These are phyloP conservation scores for Solenopsis fugax DNA, from an alignment of 1,140 invertebrate genomes.

Conservation along the genomic window DNA sequence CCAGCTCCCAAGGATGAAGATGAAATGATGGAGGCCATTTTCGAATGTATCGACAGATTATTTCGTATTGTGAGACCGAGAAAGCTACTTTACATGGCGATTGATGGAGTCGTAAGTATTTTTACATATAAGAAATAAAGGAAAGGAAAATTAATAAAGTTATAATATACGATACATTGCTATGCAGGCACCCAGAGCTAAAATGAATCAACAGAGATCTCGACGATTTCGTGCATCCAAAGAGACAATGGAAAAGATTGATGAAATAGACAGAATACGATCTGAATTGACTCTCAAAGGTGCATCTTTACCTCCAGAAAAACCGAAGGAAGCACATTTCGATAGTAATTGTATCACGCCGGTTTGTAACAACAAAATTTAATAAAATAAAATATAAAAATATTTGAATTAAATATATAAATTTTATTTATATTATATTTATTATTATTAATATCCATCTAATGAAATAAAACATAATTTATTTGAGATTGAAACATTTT, in stretches of 20 bases:
- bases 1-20: conserved; percentile 99
- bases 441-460: not conserved
- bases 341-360: conserved; percentile 99
- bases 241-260: conserved; percentile 96
- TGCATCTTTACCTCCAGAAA: conserved; percentile 94
- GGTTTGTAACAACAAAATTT: conserved; percentile 82
- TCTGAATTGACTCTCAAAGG: conserved; percentile 93
- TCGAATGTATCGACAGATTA: conserved; percentile 99
- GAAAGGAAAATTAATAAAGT: not conserved
- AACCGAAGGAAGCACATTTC: conserved; percentile 97
- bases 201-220: conserved; percentile 99
- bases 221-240: conserved; percentile 98
- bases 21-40: conserved; percentile 99
- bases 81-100: conserved; percentile 99
- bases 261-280: conserved; percentile 93
- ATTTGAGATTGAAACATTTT: not conserved
- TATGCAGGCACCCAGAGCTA: conserved; percentile 95
- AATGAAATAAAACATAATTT: conserved; percentile 16
- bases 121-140: not conserved
- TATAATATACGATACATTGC: conserved; percentile 26
- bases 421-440: not conserved
- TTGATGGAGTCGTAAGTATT: conserved; percentile 97
- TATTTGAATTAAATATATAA: not conserved
- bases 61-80: conserved; percentile 98
- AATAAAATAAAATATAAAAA: not conserved